A percentile compares a stretch with the other conserved stretches of the same genome.
Conservation (phyloP, 2,888 invertebrate species). For the Platypus cylindrus region DNA sequence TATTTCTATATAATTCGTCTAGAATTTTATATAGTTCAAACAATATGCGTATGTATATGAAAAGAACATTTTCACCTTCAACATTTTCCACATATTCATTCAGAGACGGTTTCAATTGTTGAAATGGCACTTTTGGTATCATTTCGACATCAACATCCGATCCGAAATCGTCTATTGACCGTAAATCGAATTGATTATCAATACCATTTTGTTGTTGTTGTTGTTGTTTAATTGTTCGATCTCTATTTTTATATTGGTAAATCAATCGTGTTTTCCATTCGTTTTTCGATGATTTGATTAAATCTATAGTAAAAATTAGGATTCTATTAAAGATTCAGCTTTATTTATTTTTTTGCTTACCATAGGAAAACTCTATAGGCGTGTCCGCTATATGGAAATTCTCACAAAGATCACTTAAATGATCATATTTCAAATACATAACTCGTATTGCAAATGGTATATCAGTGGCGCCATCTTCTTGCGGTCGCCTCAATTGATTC, state of each 20-base stretch:
- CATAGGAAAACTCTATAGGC: conserved; percentile 14
- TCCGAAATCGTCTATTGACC: conserved; percentile 10
- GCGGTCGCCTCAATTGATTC: too few relatives aligned
- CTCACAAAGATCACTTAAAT: conserved; percentile 39
- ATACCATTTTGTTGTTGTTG: background rate
- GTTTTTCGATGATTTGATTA: conserved; percentile 19
- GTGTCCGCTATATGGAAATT: conserved; percentile 14
- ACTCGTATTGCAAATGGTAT: conserved; percentile 38
- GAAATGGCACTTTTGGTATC: conserved; percentile 28
- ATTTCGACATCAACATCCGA: conserved; percentile 21
- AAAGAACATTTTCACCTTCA: conserved; percentile 18
- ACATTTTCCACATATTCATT: conserved; percentile 19
- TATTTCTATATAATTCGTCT: conserved; percentile 38
- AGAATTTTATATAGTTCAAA: conserved; percentile 19
- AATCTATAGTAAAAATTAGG: conserved; percentile 17
- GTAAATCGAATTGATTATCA: conserved; percentile 9
- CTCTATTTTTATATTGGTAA: conserved; percentile 28
- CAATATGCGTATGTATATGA: background rate
- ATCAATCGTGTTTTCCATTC: conserved; percentile 28
- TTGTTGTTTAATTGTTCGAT: conserved; percentile 13
- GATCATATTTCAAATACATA: conserved; percentile 42
- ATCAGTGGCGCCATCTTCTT: too few relatives aligned
- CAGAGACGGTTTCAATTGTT: conserved; percentile 26
- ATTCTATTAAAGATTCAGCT: background rate
- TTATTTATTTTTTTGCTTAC: conserved; percentile 5